Percentiles rank a stretch among this genome's conserved stretches.
Conservation (phyloP, 2,113 vertebrate species). For the Bos indicus region DNA sequence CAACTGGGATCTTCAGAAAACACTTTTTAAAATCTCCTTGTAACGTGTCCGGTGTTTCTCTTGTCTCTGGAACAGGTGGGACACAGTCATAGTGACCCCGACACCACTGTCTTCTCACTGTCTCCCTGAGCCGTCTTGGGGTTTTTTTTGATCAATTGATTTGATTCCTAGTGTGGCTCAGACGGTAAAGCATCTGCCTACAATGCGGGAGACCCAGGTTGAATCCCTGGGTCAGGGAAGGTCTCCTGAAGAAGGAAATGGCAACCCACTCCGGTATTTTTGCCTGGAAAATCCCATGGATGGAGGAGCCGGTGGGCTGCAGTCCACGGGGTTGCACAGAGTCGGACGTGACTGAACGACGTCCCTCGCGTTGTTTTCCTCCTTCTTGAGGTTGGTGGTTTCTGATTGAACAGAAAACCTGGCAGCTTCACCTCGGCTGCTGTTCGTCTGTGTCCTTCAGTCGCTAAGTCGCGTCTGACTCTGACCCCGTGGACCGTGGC, state of each 20-base stretch:
- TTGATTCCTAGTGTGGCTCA: neutral
- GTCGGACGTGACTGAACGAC: accelerated
- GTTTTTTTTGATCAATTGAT: neutral
- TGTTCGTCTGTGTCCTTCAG: neutral
- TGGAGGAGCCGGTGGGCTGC: too few relatives aligned
- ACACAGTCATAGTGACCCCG: accelerated
- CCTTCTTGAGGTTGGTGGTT: neutral
- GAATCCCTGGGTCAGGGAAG: too few relatives aligned
- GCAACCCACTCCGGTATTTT: too few relatives aligned
- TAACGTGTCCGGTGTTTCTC: accelerated
- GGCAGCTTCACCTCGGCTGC: accelerated
- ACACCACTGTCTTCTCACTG: accelerated
- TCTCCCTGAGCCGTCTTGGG: neutral
- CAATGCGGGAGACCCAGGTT: too few relatives aligned
- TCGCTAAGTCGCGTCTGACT: neutral
- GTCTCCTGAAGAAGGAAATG: too few relatives aligned
- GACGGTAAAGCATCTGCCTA: too few relatives aligned
- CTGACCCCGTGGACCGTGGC: neutral
- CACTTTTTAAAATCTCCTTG: neutral
- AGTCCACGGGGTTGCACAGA: too few relatives aligned
- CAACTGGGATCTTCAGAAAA: neutral
- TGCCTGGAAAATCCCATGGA: too few relatives aligned
- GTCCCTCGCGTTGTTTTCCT: accelerated
- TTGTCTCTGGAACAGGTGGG: neutral
- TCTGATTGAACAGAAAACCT: accelerated